phyloP scores from a whole-genome alignment of 2,888 invertebrate genomes.

The Ganaspis brasiliensis region DNA sequence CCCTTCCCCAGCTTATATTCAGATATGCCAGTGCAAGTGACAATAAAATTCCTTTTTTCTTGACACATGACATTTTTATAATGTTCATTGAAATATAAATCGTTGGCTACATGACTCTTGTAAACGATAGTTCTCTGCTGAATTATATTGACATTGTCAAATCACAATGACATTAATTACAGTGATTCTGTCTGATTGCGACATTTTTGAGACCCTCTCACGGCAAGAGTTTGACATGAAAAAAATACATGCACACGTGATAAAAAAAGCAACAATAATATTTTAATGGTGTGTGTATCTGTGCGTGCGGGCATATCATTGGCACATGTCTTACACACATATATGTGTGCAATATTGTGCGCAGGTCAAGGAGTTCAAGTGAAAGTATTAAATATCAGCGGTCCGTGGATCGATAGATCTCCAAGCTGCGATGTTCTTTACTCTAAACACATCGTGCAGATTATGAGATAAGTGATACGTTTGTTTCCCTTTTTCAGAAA shows the following conservation, averaged over 20 bases:
- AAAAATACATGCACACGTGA: background rate
- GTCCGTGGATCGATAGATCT: conserved; percentile 52
- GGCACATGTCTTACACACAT: conserved; percentile 48
- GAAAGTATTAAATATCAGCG: conserved; percentile 79
- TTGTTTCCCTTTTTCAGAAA: background rate
- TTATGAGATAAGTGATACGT: conserved; percentile 7
- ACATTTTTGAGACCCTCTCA: conserved; percentile 9
- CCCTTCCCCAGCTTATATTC: too few species aligned
- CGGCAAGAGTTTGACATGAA: conserved; percentile 1
- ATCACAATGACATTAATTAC: conserved; percentile 8
- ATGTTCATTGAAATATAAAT: background rate
- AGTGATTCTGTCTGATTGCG: conserved; percentile 15
- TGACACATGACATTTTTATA: background rate
- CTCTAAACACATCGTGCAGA: conserved; percentile 31
- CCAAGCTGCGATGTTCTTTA: conserved; percentile 43
- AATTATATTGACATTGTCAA: conserved; percentile 21
- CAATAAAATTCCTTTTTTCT: background rate
- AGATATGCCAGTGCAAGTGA: too few species aligned
- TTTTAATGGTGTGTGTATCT: background rate
- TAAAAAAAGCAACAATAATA: conserved; percentile 19
- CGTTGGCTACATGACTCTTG: background rate
- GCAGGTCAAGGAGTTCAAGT: conserved; percentile 78
- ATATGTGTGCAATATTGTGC: conserved; percentile 57
- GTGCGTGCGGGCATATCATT: conserved; percentile 48
- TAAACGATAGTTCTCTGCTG: background rate